Percentiles rank a stretch among this genome's conserved stretches.
Evolutionary conservation across 2,797 vertebrate genomes (phyloP).

Genomic region (Neosilurus hyrtlii): DNA sequence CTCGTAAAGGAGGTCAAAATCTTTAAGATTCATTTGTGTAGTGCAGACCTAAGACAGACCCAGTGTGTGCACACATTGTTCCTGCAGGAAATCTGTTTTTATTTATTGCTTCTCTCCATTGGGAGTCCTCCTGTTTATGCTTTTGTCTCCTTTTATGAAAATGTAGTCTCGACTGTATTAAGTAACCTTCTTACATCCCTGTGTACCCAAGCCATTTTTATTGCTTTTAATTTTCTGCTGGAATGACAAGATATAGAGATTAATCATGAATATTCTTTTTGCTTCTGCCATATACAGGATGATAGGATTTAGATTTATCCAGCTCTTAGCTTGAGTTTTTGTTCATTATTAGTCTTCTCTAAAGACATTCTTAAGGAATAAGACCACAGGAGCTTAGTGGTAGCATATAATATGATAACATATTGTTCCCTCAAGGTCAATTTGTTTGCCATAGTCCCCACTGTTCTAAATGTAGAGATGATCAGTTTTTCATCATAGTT

Average conservation of each 20-base stretch:
- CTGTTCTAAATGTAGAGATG: background rate
- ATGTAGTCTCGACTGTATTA: slow-evolving; percentile 42
- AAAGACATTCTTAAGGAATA: slow-evolving; percentile 29
- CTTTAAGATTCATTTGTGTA: slow-evolving; percentile 29
- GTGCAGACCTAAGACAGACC: slow-evolving; percentile 11
- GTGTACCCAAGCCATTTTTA: slow-evolving; percentile 32
- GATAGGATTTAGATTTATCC: slow-evolving; percentile 38
- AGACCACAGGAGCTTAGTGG: slow-evolving; percentile 27
- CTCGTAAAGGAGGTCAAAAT: slow-evolving; percentile 32
- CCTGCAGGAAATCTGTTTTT: slow-evolving; percentile 41
- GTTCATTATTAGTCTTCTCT: slow-evolving; percentile 35
- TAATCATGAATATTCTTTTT: slow-evolving; percentile 34
- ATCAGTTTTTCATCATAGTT: slow-evolving; percentile 11
- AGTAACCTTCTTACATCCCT: slow-evolving; percentile 34
- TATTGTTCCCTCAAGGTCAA: slow-evolving; percentile 30
- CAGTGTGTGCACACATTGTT: slow-evolving; percentile 26
- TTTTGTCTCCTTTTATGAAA: slow-evolving; percentile 46
- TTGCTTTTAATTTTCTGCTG: slow-evolving; percentile 46
- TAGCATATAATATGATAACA: slow-evolving; percentile 23
- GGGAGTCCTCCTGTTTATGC: slow-evolving; percentile 37
- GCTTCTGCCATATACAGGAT: slow-evolving; percentile 31
- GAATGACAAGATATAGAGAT: slow-evolving; percentile 37
- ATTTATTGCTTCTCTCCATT: slow-evolving; percentile 39
- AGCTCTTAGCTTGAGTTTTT: slow-evolving; percentile 34
- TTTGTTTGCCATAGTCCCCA: slow-evolving; percentile 11